These are phyloP conservation scores for Apotomis turbidana DNA, from an alignment of 2,888 invertebrate genomes.

Conservation along the genomic window DNA sequence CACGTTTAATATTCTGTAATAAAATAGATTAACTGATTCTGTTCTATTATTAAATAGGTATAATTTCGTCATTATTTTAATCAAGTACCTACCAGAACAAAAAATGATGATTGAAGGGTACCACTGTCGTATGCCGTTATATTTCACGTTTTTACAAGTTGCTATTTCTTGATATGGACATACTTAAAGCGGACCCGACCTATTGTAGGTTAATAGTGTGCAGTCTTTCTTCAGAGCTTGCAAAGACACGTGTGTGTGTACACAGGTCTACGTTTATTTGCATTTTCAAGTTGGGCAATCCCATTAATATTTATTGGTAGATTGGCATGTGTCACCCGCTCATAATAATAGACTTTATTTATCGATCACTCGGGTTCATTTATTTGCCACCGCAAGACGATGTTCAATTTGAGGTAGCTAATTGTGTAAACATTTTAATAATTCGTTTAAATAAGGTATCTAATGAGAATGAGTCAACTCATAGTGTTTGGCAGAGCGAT, in stretches of 20 bases:
- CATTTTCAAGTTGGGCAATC: neutral
- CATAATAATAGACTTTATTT: too few relatives aligned
- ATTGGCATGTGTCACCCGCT: too few relatives aligned
- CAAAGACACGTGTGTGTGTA: neutral
- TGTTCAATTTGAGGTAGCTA: too few relatives aligned
- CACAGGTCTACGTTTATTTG: neutral
- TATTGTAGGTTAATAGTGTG: neutral
- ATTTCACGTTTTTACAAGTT: too few relatives aligned
- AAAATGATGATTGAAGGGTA: too few relatives aligned
- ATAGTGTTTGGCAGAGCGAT: neutral
- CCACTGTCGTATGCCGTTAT: too few relatives aligned
- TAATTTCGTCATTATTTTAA: constrained; percentile 1
- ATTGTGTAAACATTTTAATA: too few relatives aligned
- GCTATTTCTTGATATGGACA: neutral
- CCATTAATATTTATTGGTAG: too few relatives aligned
- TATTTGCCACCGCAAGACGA: too few relatives aligned
- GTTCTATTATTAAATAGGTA: neutral
- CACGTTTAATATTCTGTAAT: constrained; percentile 33
- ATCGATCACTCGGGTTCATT: too few relatives aligned
- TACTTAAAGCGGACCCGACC: neutral
- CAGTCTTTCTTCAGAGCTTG: neutral
- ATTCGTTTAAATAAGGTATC: neutral
- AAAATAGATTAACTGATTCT: constrained; percentile 10
- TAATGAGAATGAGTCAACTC: neutral
- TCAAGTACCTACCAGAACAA: too few relatives aligned